phyloP scores from a whole-genome alignment of 2,113 vertebrate species.

The Ia io region DNA sequence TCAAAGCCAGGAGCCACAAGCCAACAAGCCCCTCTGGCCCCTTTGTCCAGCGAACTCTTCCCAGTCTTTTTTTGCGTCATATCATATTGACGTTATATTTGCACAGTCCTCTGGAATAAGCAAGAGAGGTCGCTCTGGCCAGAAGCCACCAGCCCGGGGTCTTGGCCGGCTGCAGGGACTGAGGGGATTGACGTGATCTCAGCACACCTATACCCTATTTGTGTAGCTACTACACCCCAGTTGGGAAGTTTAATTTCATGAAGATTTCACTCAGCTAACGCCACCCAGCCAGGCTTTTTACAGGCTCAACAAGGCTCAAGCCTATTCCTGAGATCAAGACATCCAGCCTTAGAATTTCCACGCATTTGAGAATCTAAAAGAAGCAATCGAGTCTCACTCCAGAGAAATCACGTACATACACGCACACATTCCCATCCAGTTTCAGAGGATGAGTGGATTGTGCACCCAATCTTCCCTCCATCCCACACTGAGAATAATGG shows the following conservation, averaged over 20 bases:
- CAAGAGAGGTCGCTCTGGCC: background rate
- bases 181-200: background rate
- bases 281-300: background rate
- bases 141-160: background rate
- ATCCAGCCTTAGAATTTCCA: background rate
- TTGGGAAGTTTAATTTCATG: background rate
- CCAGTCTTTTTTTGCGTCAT: background rate
- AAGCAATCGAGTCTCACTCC: background rate
- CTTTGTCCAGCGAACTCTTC: background rate
- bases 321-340: background rate
- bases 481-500: background rate
- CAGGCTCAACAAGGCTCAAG: background rate
- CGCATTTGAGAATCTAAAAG: conserved; percentile 25
- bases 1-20: background rate
- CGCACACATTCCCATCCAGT: background rate
- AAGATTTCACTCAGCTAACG: background rate
- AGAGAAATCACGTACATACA: background rate
- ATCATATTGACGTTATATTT: background rate
- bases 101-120: background rate
- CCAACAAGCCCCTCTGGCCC: background rate
- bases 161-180: background rate
- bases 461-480: background rate
- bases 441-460: background rate
- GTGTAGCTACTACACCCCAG: background rate
- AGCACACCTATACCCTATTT: background rate